Evolutionary conservation across 2,797 vertebrate species (phyloP), one percentile per base, ranked within the genome.

Genomic region (Ptychobarbus kaznakovi): DNA sequence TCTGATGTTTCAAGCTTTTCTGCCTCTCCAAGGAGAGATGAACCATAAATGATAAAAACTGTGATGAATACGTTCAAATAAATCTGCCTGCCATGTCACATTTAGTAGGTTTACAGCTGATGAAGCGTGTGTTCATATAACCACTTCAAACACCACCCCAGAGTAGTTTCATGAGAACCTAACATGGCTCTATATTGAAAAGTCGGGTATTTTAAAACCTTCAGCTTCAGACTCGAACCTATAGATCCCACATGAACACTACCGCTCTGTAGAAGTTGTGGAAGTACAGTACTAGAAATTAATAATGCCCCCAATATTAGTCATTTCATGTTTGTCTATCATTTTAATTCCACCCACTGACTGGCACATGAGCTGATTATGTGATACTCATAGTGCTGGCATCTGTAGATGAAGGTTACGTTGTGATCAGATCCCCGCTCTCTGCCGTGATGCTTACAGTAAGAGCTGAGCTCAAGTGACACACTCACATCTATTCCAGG

Each of bases 401-500:
- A 66, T 65, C n/a, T 79, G 80, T 38, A 78, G 87, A 90, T 88
- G 82, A 90, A 88, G 83, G 86, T 88, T 89, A 89, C 65, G 65
- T 65, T 88, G 87, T 86, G 87, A 83, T 86, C 70, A 85, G 90
- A 86, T 88, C 65, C 82, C 63, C 35, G 22, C 51, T 88, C 46
- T 85, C 63, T 42, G 35, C 40, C 38, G 82, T 86, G 87, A 88
- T 69, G 77, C 46, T 89, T 89, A 77, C 76, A 75, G 87, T 82
- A 87, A 89, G 76, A 77, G 86, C 82, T 69, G 81, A 87, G 81
- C 83, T 49, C 88, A 77, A 90, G 86, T 90, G 90, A 90, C 90
- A 88, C 86, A 89, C 85, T 77, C 80, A 84, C 82, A 81, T 83
- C 89, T 90, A 83, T 92, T 92, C 87, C 89, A 87, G 92, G 90